Evolutionary conservation across 2,888 invertebrate species (phyloP).

Genomic region (Standfussiana lucernea): DNA sequence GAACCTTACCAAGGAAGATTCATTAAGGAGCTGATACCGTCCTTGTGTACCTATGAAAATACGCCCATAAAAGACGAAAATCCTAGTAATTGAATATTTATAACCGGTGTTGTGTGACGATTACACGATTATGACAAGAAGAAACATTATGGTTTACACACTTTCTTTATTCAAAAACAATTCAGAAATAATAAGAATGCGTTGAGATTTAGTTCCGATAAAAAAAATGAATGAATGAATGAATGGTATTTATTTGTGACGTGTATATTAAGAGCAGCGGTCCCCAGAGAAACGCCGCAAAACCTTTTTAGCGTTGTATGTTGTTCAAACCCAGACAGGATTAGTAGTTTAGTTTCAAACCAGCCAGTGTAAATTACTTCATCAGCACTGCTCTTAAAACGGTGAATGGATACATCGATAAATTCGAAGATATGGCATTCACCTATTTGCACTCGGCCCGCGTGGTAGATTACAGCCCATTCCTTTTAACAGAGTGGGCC

Average conservation of each 20-base stretch:
- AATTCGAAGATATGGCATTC: neutral
- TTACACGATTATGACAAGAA: neutral
- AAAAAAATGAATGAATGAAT: no score
- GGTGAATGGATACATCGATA: neutral
- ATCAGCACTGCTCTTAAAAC: neutral
- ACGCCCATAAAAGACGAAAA: neutral
- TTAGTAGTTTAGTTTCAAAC: neutral
- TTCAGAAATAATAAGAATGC: neutral
- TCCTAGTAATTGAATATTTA: neutral
- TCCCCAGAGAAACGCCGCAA: neutral
- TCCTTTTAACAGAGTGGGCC: neutral
- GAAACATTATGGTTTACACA: neutral
- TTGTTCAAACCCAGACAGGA: neutral
- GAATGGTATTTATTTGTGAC: neutral
- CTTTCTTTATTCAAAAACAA: neutral
- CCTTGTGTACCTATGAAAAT: neutral
- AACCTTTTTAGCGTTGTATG: neutral
- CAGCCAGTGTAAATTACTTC: neutral
- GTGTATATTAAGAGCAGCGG: neutral
- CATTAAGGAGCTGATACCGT: neutral
- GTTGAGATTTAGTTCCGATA: neutral
- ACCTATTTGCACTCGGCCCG: neutral
- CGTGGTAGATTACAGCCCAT: neutral
- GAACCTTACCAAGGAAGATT: neutral
- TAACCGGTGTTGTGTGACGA: neutral